phyloP scores from a whole-genome alignment of 2,113 vertebrate species.

The Notarius lentiginosus region DNA sequence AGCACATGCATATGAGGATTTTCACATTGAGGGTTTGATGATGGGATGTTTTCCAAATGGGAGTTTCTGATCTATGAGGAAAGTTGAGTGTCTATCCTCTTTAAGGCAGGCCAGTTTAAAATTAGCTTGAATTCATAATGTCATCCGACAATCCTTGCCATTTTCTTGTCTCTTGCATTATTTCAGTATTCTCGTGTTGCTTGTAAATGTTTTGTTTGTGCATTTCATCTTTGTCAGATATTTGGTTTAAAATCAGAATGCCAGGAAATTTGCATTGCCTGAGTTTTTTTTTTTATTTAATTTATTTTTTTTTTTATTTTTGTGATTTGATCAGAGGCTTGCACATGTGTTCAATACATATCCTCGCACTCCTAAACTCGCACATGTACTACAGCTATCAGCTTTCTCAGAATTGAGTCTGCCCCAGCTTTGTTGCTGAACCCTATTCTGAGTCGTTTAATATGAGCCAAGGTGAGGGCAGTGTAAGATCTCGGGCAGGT shows the following conservation, averaged over 20 bases:
- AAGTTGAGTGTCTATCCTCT: neutral
- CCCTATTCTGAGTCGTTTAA: slow-evolving; percentile 34
- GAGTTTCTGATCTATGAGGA: neutral
- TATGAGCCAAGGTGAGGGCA: slow-evolving; percentile 40
- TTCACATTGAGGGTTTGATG: slow-evolving; percentile 1
- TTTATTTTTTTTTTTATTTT: neutral
- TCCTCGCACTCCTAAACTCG: slow-evolving; percentile 7
- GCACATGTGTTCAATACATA: slow-evolving; percentile 27
- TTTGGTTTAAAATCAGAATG: slow-evolving; percentile 3
- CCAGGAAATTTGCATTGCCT: slow-evolving; percentile 19
- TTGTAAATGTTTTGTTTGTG: slow-evolving; percentile 36
- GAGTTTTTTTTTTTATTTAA: neutral
- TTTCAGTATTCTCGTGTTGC: slow-evolving; percentile 31
- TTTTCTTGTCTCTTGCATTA: slow-evolving; percentile 53
- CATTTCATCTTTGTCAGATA: slow-evolving; percentile 31
- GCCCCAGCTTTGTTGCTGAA: slow-evolving; percentile 14
- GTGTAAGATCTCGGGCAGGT: slow-evolving; percentile 40
- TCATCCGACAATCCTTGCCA: slow-evolving; percentile 14
- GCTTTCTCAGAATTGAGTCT: slow-evolving; percentile 31
- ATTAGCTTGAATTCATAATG: slow-evolving; percentile 1
- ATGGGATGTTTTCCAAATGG: slow-evolving; percentile 10
- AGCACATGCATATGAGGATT: neutral
- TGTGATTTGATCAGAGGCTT: slow-evolving; percentile 26
- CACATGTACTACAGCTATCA: slow-evolving; percentile 7
- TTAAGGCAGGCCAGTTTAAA: neutral